Conservation (phyloP, 2,113 vertebrate genomes). For the Catagonus wagneri region DNA sequence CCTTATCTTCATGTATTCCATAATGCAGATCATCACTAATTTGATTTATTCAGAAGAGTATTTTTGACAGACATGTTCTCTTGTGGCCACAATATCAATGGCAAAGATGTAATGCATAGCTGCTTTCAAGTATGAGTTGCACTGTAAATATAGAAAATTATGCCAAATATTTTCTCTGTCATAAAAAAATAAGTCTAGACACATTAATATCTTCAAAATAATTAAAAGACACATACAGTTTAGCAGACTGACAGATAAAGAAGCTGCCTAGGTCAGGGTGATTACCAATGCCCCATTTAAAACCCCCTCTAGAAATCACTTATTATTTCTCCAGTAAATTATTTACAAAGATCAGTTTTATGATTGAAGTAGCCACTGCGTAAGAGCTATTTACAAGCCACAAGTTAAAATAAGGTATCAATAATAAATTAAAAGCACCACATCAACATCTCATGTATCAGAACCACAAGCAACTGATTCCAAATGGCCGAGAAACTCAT, state of each 20-base stretch:
- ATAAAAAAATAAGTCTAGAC: constrained; percentile 16
- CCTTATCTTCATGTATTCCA: background rate
- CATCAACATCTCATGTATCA: constrained; percentile 31
- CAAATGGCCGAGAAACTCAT: constrained; percentile 25
- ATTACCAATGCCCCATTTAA: constrained; percentile 69
- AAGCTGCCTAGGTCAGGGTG: constrained; percentile 41
- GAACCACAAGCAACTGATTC: constrained; percentile 35
- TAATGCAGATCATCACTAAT: background rate
- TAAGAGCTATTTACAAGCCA: constrained; percentile 67
- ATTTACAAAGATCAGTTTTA: constrained; percentile 74
- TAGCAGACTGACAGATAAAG: constrained; percentile 78
- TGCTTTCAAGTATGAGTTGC: background rate
- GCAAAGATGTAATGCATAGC: background rate
- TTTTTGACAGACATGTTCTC: background rate
- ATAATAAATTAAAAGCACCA: constrained; percentile 60
- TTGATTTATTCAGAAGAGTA: background rate
- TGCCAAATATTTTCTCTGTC: background rate
- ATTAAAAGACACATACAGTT: constrained; percentile 76
- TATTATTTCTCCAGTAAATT: constrained; percentile 78
- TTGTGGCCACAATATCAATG: background rate
- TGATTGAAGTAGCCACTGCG: constrained; percentile 68
- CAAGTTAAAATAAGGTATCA: constrained; percentile 71
- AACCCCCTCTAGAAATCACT: constrained; percentile 71
- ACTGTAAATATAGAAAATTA: constrained; percentile 29
- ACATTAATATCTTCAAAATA: constrained; percentile 75